Base-by-base conservation (phyloP, 2,888 invertebrate species). In the Dilophus febrilis region DNA sequence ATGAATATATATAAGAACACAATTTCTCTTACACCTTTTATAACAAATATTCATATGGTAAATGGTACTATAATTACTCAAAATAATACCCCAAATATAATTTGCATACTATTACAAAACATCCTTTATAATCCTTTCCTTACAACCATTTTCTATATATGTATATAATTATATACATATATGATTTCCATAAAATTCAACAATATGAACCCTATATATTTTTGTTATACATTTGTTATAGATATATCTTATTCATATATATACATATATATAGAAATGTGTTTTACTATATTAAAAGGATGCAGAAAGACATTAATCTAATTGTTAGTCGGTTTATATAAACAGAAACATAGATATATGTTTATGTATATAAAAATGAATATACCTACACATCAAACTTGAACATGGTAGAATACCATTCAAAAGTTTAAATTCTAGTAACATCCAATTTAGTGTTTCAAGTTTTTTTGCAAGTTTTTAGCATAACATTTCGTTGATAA, bases 51-150 rank as follows among this genome's bases (percentile, higher is more conserved):
- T 29, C 29, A 29, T 29, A 34, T 34, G 34, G 19, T 11, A 33
- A 16, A 33, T 33, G 17, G 17, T n/a, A n/a, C n/a, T n/a, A 34
- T 34, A 17, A 34, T 17, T 34, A 34, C 34, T 34, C 17, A 18
- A 34, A 34, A 34, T 34, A 17, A 34, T 22, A 34, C 18, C 14
- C 17, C 34, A 14, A 34, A 34, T 12, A 34, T 34, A 34, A 34
- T 34, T 34, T 34, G 34, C 34, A 34, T 34, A 34, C 34, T 34
- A 34, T 34, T 34, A 34, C 34, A 17, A 34, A 34, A 34, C 34
- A 34, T 34, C 34, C 34, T 19, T 18, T 34, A 34, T 34, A 34
- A 34, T 34, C 34, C 34, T 8, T 18, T 18, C 18, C 34, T 34
- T 34, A 34, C 34, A 34, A 34, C 34, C 34, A 18, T 34, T 18